Conservation (phyloP, 2,797 vertebrate species). For the Macrochelys suwanniensis region DNA sequence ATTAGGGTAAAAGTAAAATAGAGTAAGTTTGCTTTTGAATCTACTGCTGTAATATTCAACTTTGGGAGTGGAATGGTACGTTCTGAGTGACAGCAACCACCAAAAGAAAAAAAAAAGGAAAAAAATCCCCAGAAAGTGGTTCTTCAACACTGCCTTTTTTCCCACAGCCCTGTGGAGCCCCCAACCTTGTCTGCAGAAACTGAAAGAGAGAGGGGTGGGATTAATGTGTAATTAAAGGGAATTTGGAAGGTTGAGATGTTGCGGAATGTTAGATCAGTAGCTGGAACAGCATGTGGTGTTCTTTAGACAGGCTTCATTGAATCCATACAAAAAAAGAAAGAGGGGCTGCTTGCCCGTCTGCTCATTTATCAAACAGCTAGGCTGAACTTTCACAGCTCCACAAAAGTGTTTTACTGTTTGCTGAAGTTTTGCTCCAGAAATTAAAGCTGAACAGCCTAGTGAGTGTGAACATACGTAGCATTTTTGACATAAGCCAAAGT, state of each 20-base stretch:
- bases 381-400: slow-evolving; percentile 98
- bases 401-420: slow-evolving; percentile 97
- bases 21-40: neutral
- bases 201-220: slow-evolving; percentile 98
- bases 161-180: slow-evolving; percentile 88
- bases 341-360: slow-evolving; percentile 97
- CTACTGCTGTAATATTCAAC: neutral
- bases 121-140: slow-evolving; percentile 45
- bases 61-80: neutral
- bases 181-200: slow-evolving; percentile 92
- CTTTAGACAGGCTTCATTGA: slow-evolving; percentile 99
- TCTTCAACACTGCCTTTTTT: slow-evolving; percentile 75
- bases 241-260: slow-evolving; percentile 99
- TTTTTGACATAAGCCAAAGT: slow-evolving; percentile 57
- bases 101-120: neutral
- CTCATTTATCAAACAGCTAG: slow-evolving; percentile 99
- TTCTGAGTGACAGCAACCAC: slow-evolving; percentile 12
- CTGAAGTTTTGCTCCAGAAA: slow-evolving; percentile 95
- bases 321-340: slow-evolving; percentile 95
- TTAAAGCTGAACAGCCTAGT: slow-evolving; percentile 86
- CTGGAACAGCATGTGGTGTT: slow-evolving; percentile 99
- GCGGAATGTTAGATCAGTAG: slow-evolving; percentile 99
- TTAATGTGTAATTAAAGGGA: slow-evolving; percentile 99
- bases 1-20: neutral
- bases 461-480: slow-evolving; percentile 72